These are phyloP conservation scores for Tribolium castaneum DNA, from an alignment of 1,140 invertebrate genomes.

Conservation along the genomic window DNA sequence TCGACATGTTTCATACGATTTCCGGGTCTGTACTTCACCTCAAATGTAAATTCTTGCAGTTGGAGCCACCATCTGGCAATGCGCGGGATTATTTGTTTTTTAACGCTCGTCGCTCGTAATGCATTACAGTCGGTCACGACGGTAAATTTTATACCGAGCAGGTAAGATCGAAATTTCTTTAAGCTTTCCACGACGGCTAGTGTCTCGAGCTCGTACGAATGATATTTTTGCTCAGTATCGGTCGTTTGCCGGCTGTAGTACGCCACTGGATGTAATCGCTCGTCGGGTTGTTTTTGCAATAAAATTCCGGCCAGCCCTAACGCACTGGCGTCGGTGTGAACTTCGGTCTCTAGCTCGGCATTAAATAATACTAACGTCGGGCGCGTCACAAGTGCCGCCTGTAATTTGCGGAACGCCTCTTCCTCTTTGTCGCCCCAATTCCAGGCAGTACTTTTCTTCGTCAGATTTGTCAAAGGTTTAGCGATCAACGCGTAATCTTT, in stretches of 20 bases:
- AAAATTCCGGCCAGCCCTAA: constrained; percentile 57
- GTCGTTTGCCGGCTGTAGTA: constrained; percentile 51
- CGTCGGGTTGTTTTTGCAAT: constrained; percentile 54
- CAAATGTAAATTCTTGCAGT: constrained; percentile 57
- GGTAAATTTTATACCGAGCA: constrained; percentile 45
- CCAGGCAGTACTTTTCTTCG: constrained; percentile 53
- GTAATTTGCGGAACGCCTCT: constrained; percentile 41
- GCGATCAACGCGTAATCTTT: constrained; percentile 55
- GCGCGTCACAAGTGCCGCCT: not conserved
- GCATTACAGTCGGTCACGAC: constrained; percentile 57
- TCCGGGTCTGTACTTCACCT: constrained; percentile 55
- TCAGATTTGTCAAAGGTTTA: constrained; percentile 53
- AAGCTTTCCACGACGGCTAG: constrained; percentile 46
- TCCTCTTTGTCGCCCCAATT: constrained; percentile 47
- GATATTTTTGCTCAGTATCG: constrained; percentile 50
- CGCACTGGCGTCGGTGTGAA: constrained; percentile 60
- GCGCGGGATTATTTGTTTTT: constrained; percentile 54
- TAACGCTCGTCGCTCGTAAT: constrained; percentile 45
- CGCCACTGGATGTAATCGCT: constrained; percentile 38
- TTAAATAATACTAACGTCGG: not conserved
- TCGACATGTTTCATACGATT: constrained; percentile 57
- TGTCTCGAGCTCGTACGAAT: constrained; percentile 62
- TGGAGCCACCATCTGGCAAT: constrained; percentile 58
- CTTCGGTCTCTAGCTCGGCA: constrained; percentile 41
- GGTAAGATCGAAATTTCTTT: constrained; percentile 50